Evolutionary conservation across 2,888 invertebrate species (phyloP), one percentile per base, ranked within the genome.

Genomic region (Megaustenia siamemsis): DNA sequence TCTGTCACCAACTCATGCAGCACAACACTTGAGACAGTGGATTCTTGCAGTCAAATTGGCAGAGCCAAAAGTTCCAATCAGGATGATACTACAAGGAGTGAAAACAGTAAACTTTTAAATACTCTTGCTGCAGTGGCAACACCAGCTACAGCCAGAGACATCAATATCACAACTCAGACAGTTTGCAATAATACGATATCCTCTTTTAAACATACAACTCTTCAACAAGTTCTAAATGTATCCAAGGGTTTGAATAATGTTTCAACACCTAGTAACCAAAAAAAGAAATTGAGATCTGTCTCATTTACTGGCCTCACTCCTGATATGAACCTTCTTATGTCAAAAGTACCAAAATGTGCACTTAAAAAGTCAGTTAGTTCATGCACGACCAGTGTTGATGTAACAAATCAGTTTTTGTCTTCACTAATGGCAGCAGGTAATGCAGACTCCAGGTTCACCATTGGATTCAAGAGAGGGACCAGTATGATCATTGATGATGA

Each of bases 251-350:
- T 83, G 83, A 83, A 83, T 43, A 69, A 83, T 38, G 83, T 77
- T 15, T 28, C 60, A 21, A 83, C 83, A 24, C 83, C 83, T 1
- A 69, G 53, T n/a, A 69, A 69, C 32, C 18, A 69, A 21, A 77
- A 28, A 28, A 69, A 83, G 12, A 15, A 38, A 18, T 15, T n/a
- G 24, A 35, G 78, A 6, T 69, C 83, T 28, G n/a, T 83, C 0
- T 83, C 83, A 6, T 83, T 77, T 40, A 78, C 83, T 53, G 83
- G 83, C 66, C 71, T 83, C 18, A 83, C 83, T 45, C 83, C 83
- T 12, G 53, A 45, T 35, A 83, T 83, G 83, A 69, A 43, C 40
- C 32, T 77, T 32, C 71, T 83, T 15, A 66, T 83, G 78, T 28
- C 78, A 12, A 32, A 83, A 10, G 63, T 77, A 28, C n/a, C 28